Conservation (phyloP, 2,113 vertebrate species). For the Gopherus flavomarginatus region DNA sequence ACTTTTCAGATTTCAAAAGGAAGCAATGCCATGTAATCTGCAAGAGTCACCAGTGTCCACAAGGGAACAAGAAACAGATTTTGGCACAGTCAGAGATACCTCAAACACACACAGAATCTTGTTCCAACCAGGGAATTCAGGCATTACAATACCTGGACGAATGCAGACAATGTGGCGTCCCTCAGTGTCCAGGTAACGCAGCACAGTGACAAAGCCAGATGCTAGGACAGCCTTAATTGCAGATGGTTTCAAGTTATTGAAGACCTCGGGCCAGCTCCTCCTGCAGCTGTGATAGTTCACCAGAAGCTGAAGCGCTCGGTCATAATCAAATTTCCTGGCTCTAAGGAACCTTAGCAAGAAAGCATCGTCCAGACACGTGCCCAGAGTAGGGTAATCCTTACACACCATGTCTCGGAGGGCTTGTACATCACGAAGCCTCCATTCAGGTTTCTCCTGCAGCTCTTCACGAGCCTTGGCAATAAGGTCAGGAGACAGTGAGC, state of each 20-base stretch:
- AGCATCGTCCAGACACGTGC: conserved; percentile 91
- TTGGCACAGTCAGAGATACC: not conserved
- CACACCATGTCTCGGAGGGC: conserved; percentile 96
- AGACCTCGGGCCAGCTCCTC: conserved; percentile 95
- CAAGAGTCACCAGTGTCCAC: not conserved
- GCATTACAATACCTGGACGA: conserved; percentile 85
- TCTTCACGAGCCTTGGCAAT: conserved; percentile 94
- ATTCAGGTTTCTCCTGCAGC: conserved; percentile 97
- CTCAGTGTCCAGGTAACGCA: conserved; percentile 87
- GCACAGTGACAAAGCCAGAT: conserved; percentile 94
- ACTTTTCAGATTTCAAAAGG: not conserved
- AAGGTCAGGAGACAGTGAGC: conserved; percentile 90
- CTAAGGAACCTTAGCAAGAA: conserved; percentile 96
- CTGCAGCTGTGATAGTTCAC: conserved; percentile 94
- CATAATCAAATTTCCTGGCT: conserved; percentile 97
- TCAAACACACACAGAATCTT: accelerated
- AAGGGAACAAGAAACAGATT: not conserved
- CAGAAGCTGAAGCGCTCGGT: conserved; percentile 93
- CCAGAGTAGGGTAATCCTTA: conserved; percentile 92
- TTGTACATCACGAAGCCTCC: conserved; percentile 95
- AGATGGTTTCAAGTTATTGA: conserved; percentile 91
- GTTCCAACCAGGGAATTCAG: not conserved
- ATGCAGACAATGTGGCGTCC: conserved; percentile 95
- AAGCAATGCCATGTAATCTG: not conserved
- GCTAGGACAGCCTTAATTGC: conserved; percentile 91